Conservation (phyloP, 1,140 invertebrate species). For the Idris sp. region DNA sequence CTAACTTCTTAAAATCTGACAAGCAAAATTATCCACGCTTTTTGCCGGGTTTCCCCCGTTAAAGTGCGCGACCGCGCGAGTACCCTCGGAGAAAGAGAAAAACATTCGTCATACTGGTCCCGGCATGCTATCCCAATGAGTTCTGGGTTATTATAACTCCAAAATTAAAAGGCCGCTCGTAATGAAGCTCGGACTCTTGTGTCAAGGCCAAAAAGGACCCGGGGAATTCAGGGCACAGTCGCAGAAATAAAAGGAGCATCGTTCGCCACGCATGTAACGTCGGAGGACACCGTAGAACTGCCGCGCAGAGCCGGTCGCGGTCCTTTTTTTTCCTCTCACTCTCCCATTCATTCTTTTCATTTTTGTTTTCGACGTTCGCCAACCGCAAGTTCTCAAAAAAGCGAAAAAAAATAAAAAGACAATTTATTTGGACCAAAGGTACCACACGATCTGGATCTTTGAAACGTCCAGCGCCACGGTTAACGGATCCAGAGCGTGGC, state of each 20-base stretch:
- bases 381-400: neutral
- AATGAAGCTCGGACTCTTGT: conserved; percentile 47
- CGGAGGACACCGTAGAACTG: conserved; percentile 42
- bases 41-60: neutral
- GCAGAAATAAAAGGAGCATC: conserved; percentile 37
- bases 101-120: conserved; percentile 24
- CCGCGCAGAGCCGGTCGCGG: conserved; percentile 46
- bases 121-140: conserved; percentile 21
- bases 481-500: conserved; percentile 42
- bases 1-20: too few species aligned
- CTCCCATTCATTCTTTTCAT: conserved; percentile 7
- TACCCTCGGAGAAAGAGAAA: neutral
- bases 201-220: conserved; percentile 57
- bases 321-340: conserved; percentile 4
- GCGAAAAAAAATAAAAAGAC: neutral
- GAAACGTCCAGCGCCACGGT: conserved; percentile 1
- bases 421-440: too few species aligned
- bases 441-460: too few species aligned
- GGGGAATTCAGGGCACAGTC: conserved; percentile 47
- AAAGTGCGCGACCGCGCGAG: neutral
- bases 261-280: conserved; percentile 47
- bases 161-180: conserved; percentile 48
- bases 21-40: neutral
- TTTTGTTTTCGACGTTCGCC: neutral
- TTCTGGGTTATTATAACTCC: conserved; percentile 34